phyloP scores from a whole-genome alignment of 1,140 invertebrate genomes.

The Coelopa frigida region DNA sequence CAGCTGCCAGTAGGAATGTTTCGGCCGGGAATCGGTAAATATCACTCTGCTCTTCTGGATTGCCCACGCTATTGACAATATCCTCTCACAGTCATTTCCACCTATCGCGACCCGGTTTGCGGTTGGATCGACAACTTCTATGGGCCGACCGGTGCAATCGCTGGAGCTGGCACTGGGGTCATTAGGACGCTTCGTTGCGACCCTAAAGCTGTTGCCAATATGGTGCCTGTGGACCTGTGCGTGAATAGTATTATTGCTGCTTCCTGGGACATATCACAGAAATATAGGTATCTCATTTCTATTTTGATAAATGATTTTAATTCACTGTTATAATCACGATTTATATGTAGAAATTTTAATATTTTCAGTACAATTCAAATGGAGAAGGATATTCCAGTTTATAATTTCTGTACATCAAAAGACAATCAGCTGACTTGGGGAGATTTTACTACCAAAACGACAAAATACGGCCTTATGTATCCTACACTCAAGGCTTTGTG shows the following conservation, averaged over 20 bases:
- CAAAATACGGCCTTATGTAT: constrained; percentile 46
- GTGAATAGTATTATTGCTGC: constrained; percentile 74
- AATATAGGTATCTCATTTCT: constrained; percentile 48
- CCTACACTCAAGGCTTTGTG: constrained; percentile 53
- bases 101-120: constrained; percentile 59
- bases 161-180: constrained; percentile 64
- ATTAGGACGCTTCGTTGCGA: constrained; percentile 63
- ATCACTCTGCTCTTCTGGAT: not conserved
- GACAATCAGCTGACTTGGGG: constrained; percentile 59
- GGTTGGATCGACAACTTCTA: constrained; percentile 88
- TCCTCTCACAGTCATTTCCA: constrained; percentile 61
- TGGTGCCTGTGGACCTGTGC: constrained; percentile 81
- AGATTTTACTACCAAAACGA: constrained; percentile 50
- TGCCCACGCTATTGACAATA: not conserved
- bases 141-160: constrained; percentile 59
- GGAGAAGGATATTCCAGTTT: constrained; percentile 49
- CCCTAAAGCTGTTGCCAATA: constrained; percentile 58
- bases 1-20: constrained; percentile 54
- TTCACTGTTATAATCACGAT: not conserved
- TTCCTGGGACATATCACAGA: constrained; percentile 57
- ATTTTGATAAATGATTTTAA: too few relatives aligned
- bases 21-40: constrained; percentile 50
- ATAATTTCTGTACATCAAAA: constrained; percentile 60
- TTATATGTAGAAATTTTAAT: not conserved
- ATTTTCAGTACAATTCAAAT: constrained; percentile 20